Evolutionary conservation across 2,888 invertebrate genomes (phyloP).

Genomic region (Gymnoscelis rufifasciata): DNA sequence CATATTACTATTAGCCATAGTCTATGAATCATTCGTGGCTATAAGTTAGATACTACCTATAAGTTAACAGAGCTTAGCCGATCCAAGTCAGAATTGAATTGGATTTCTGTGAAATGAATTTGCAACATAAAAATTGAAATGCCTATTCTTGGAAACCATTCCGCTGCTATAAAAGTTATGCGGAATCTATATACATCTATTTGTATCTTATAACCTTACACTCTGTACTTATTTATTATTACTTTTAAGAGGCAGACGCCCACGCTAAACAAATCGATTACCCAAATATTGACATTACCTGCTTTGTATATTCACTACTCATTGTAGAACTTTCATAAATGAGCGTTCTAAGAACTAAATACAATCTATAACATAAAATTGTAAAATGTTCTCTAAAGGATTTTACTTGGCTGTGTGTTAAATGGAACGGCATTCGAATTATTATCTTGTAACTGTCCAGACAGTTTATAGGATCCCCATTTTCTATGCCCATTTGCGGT

Average conservation of each 20-base stretch:
- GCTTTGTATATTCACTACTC: constrained; percentile 14
- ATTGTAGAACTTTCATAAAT: not conserved
- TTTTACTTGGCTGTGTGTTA: constrained; percentile 24
- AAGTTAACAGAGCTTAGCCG: not conserved
- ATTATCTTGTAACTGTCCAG: constrained; percentile 31
- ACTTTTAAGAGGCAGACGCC: not conserved
- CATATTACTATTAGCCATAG: no score
- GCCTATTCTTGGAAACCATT: constrained; percentile 2
- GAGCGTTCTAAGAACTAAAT: constrained; percentile 6
- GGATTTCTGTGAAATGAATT: constrained; percentile 10
- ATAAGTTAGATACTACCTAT: not conserved
- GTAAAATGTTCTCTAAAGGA: constrained; percentile 27
- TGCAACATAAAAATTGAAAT: constrained; percentile 2
- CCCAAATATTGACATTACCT: constrained; percentile 39
- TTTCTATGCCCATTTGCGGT: constrained; percentile 29
- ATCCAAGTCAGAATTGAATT: constrained; percentile 8
- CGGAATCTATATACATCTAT: constrained; percentile 28
- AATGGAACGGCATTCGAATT: constrained; percentile 28
- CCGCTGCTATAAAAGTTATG: constrained; percentile 15
- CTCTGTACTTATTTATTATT: not conserved
- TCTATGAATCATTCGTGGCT: constrained; percentile 7
- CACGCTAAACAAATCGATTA: constrained; percentile 19
- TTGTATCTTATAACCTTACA: constrained; percentile 16
- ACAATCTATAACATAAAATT: constrained; percentile 7
- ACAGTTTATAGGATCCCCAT: constrained; percentile 30